Evolutionary conservation across 1,140 invertebrate species (phyloP).

Genomic region (Hypothenemus hampei): DNA sequence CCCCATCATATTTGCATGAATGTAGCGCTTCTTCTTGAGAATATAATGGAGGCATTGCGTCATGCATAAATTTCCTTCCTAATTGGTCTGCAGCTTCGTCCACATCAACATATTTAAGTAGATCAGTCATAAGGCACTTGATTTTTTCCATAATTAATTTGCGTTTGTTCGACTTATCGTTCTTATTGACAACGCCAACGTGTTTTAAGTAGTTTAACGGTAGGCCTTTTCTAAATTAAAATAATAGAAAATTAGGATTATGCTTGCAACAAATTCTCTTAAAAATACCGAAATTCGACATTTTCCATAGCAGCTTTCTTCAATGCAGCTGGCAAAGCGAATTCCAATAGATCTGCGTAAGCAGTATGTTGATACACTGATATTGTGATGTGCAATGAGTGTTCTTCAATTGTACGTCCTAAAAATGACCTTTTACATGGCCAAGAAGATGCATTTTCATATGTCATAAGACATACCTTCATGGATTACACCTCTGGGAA

Average conservation of each 20-base stretch:
- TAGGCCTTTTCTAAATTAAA: constrained; percentile 60
- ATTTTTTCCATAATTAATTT: constrained; percentile 55
- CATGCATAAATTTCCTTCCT: constrained; percentile 76
- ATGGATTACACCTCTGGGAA: constrained; percentile 90
- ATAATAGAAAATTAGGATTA: constrained; percentile 4
- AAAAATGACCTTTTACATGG: constrained; percentile 1
- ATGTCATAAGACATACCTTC: constrained; percentile 57
- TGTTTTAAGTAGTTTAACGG: constrained; percentile 72
- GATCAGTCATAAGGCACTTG: constrained; percentile 56
- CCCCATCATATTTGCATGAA: constrained; percentile 65
- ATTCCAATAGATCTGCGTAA: constrained; percentile 84
- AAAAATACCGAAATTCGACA: constrained; percentile 59
- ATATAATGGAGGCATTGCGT: constrained; percentile 80
- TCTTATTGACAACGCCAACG: constrained; percentile 63
- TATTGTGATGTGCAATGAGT: constrained; percentile 90
- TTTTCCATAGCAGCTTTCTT: constrained; percentile 65
- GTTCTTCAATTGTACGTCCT: constrained; percentile 61
- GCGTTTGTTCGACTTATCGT: constrained; percentile 48
- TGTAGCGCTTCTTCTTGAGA: constrained; percentile 58
- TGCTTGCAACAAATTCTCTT: constrained; percentile 1
- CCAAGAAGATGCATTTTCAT: neutral
- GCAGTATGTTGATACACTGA: constrained; percentile 88
- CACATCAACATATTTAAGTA: constrained; percentile 64
- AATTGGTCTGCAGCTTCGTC: constrained; percentile 83
- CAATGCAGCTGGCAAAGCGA: constrained; percentile 71